A percentile compares a stretch with the other conserved stretches of the same genome.
Conservation (phyloP, 2,888 invertebrate species). For the Gymnoscelis rufifasciata region DNA sequence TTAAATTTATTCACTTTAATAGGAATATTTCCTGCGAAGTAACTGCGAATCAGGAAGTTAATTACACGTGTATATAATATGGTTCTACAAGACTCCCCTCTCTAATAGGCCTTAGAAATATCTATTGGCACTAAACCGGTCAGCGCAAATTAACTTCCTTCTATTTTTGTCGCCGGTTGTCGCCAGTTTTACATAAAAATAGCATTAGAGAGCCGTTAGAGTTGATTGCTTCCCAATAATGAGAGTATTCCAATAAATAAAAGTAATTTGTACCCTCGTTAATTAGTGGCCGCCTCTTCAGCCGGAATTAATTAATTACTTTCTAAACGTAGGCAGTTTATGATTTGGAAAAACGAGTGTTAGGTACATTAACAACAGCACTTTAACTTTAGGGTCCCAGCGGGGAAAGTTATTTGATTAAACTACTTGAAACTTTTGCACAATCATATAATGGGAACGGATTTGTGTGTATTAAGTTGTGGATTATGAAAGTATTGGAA, state of each 20-base stretch:
- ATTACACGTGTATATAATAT: no score
- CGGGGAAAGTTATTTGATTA: no score
- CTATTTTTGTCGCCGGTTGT: neutral
- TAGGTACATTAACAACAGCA: neutral
- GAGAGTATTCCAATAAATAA: constrained; percentile 15
- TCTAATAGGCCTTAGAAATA: neutral
- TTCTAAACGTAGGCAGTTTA: constrained; percentile 16
- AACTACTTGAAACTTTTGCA: no score
- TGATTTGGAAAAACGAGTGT: constrained; percentile 10
- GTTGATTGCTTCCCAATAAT: constrained; percentile 11
- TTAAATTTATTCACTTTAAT: no score
- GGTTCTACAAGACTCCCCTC: no score
- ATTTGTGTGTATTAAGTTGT: no score
- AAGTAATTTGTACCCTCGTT: constrained; percentile 17
- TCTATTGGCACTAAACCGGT: neutral
- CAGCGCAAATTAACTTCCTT: neutral
- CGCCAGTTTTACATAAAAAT: constrained; percentile 2
- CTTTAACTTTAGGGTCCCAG: no score
- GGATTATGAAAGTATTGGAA: no score
- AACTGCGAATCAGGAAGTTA: no score
- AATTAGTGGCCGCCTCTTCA: constrained; percentile 15
- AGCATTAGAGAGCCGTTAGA: constrained; percentile 6
- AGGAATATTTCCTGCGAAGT: no score
- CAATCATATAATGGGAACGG: no score
- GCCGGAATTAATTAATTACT: constrained; percentile 19